Evolutionary conservation across 2,113 vertebrate species (phyloP).

Genomic region (Rhinopomastus cyanomelas): DNA sequence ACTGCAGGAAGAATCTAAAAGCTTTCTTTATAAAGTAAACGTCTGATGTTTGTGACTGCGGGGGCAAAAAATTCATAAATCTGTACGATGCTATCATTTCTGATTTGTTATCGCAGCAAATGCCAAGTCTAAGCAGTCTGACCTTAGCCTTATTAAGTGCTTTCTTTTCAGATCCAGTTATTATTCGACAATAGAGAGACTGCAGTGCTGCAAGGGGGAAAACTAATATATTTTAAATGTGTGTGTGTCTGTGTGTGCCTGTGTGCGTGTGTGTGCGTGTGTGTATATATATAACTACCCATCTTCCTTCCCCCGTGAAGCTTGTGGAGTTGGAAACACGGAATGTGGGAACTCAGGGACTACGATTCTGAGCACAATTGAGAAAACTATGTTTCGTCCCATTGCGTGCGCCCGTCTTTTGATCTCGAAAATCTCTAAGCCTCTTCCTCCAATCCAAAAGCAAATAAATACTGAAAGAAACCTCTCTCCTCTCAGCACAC

Average conservation of each 20-base stretch:
- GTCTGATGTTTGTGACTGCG: constrained; percentile 83
- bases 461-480: constrained; percentile 67
- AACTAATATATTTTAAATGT: constrained; percentile 68
- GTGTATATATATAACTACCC: constrained; percentile 32
- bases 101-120: constrained; percentile 79
- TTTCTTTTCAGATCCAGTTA: constrained; percentile 72
- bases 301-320: constrained; percentile 5
- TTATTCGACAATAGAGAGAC: constrained; percentile 71
- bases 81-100: constrained; percentile 79
- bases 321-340: constrained; percentile 26
- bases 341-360: constrained; percentile 61
- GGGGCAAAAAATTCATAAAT: constrained; percentile 83
- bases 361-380: constrained; percentile 57
- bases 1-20: constrained; percentile 85
- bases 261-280: not conserved
- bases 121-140: constrained; percentile 75
- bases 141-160: constrained; percentile 78
- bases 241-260: not conserved
- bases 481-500: constrained; percentile 3
- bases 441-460: constrained; percentile 66
- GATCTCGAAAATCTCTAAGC: constrained; percentile 61
- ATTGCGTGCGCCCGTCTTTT: constrained; percentile 63
- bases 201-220: constrained; percentile 57
- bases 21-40: constrained; percentile 84
- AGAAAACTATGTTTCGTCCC: constrained; percentile 64